Evolutionary conservation across 1,140 invertebrate species (phyloP).

Genomic region (Listronotus bonariensis): DNA sequence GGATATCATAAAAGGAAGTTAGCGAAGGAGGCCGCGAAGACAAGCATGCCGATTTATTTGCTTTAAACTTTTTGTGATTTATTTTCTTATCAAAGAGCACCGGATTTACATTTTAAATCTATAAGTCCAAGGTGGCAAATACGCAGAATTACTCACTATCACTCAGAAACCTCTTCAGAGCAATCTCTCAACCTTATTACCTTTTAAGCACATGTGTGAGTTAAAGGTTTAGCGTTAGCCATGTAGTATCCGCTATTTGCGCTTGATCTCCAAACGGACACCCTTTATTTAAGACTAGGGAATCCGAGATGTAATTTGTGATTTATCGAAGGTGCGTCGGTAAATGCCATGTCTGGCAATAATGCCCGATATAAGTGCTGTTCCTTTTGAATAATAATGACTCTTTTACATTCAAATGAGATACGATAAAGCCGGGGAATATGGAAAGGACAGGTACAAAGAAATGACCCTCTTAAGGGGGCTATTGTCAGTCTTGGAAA

Average conservation of each 20-base stretch:
- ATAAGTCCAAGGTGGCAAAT: too few species aligned
- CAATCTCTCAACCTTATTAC: too few species aligned
- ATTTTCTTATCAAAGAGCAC: too few species aligned
- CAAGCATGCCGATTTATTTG: too few species aligned
- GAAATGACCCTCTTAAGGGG: conserved; percentile 36
- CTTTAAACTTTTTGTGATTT: too few species aligned
- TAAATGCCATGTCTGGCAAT: conserved; percentile 28
- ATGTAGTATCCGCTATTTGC: not conserved
- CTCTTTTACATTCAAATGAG: conserved; percentile 33
- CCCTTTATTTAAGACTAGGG: conserved; percentile 15
- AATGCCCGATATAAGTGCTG: conserved; percentile 34
- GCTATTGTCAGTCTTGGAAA: conserved; percentile 25
- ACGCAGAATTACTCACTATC: too few species aligned
- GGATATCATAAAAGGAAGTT: too few species aligned
- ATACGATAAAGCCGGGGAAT: conserved; percentile 34
- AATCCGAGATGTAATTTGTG: conserved; percentile 21
- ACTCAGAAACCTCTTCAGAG: too few species aligned
- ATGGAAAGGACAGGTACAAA: conserved; percentile 35
- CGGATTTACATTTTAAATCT: too few species aligned
- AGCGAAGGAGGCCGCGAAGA: too few species aligned
- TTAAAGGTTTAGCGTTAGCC: too few species aligned
- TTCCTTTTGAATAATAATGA: conserved; percentile 35
- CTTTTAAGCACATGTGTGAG: too few species aligned
- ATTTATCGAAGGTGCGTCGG: conserved; percentile 33
- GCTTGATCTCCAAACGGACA: not conserved